These are phyloP conservation scores for Microctonus hyperodae DNA, from an alignment of 2,888 invertebrate species.

Conservation along the genomic window DNA sequence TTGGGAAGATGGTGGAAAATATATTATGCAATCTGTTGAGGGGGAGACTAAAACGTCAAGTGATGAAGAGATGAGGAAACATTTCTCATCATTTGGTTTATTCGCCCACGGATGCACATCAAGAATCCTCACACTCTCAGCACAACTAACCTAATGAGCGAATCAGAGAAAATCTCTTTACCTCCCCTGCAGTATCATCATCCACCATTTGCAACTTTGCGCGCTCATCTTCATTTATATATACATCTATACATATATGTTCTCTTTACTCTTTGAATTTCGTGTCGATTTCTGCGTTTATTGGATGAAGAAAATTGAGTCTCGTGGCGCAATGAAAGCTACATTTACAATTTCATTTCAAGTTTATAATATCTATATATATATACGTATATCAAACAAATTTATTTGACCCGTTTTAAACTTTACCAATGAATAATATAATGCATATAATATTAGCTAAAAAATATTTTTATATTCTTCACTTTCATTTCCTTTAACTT, in stretches of 20 bases:
- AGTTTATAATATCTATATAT: too few relatives aligned
- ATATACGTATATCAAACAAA: too few relatives aligned
- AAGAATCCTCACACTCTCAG: constrained; percentile 16
- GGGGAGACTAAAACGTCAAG: constrained; percentile 20
- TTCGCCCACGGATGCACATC: constrained; percentile 39
- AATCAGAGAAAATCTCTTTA: constrained; percentile 38
- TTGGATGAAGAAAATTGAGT: constrained; percentile 32
- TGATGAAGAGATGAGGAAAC: constrained; percentile 30
- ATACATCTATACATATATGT: background rate
- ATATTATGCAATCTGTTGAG: constrained; percentile 29
- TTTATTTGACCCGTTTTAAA: constrained; percentile 22
- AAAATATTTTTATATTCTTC: background rate
- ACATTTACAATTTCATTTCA: constrained; percentile 1
- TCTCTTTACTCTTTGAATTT: constrained; percentile 21
- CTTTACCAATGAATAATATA: constrained; percentile 21
- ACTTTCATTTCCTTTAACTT: background rate
- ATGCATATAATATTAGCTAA: background rate
- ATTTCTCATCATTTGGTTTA: constrained; percentile 40
- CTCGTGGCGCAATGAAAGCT: background rate
- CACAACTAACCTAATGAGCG: constrained; percentile 35
- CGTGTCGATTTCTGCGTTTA: constrained; percentile 37
- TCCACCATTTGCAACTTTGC: constrained; percentile 13
- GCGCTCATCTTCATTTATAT: constrained; percentile 22
- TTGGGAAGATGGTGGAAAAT: background rate
- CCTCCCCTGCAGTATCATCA: constrained; percentile 15